A percentile compares a stretch with the other conserved stretches of the same genome.
Conservation (phyloP, 2,797 vertebrate species). For the Florisuga fusca region DNA sequence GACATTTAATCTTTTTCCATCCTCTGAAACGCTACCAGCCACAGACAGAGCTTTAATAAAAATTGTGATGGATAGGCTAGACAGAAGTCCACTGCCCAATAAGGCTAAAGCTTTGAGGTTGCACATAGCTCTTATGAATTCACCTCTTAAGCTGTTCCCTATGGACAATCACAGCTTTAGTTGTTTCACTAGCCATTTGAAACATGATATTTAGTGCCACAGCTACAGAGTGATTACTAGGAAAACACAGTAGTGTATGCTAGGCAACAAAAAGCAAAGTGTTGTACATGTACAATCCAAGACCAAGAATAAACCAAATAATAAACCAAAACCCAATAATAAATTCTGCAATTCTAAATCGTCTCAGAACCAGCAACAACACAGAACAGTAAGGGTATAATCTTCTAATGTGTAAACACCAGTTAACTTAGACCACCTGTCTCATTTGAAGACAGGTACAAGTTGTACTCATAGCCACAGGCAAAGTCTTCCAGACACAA, state of each 20-base stretch:
- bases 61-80: background rate
- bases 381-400: background rate
- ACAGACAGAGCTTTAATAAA: background rate
- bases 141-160: background rate
- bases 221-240: background rate
- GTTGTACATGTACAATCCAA: background rate
- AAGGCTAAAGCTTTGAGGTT: background rate
- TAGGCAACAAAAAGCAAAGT: background rate
- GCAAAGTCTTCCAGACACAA: background rate
- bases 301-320: background rate
- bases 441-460: background rate
- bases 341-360: background rate
- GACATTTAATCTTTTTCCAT: background rate
- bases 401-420: background rate
- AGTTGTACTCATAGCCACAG: background rate
- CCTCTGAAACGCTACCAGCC: background rate
- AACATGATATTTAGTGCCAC: background rate
- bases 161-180: background rate
- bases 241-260: background rate
- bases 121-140: background rate
- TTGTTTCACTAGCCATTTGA: background rate
- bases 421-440: background rate
- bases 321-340: background rate
- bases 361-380: background rate
- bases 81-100: rapidly evolving